Conservation (phyloP, 2,797 vertebrate species). For the Ceryle rudis region DNA sequence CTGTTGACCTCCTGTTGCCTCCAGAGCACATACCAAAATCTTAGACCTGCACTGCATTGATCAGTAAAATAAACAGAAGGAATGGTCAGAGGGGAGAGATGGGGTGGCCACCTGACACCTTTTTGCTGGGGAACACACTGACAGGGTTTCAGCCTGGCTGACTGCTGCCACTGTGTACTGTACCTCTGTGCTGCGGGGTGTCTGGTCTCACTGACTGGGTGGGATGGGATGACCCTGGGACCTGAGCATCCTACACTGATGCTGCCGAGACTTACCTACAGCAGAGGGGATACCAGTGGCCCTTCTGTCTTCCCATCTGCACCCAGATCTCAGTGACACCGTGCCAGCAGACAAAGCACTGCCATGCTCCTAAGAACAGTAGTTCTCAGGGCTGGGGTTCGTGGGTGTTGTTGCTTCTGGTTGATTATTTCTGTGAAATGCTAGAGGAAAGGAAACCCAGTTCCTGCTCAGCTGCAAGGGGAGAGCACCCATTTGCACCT, state of each 20-base stretch:
- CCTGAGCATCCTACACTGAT: neutral
- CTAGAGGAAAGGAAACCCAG: neutral
- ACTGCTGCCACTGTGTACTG: rapidly evolving
- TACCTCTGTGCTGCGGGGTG: neutral
- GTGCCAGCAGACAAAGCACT: neutral
- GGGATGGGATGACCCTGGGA: neutral
- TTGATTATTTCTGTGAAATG: neutral
- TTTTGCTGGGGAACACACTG: rapidly evolving
- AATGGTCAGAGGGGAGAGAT: neutral
- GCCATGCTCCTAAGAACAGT: neutral
- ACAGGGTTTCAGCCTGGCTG: neutral
- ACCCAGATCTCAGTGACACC: neutral
- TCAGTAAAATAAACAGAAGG: neutral
- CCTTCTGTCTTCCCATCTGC: neutral
- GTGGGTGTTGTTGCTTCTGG: neutral
- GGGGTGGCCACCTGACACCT: rapidly evolving
- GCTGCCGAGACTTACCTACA: neutral
- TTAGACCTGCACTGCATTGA: neutral
- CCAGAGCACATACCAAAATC: rapidly evolving
- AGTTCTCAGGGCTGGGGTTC: neutral
- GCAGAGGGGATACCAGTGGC: neutral
- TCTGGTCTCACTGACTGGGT: neutral
- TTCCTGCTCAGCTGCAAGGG: neutral
- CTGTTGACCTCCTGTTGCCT: neutral
- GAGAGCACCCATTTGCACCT: rapidly evolving